Percentiles rank a stretch among this genome's conserved stretches.
These are phyloP conservation scores for Phocoena phocoena DNA, from an alignment of 2,113 vertebrate species.

Conservation along the genomic window DNA sequence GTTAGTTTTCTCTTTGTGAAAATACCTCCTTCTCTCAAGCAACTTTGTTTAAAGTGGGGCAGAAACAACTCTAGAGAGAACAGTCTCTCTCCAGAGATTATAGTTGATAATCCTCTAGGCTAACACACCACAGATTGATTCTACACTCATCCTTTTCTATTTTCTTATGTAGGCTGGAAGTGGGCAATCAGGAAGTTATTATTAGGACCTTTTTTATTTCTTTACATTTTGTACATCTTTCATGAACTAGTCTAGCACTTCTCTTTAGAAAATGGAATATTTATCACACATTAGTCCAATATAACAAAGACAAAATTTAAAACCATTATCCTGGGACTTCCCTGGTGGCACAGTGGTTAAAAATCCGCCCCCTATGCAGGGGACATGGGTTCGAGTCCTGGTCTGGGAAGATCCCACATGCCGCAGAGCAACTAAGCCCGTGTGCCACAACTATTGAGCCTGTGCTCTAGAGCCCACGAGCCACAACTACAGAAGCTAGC, in stretches of 20 bases:
- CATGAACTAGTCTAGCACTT: neutral
- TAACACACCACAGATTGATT: neutral
- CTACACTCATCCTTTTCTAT: neutral
- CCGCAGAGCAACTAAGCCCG: too few species aligned
- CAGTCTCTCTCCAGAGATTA: neutral
- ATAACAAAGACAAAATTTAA: neutral
- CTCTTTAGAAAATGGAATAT: neutral
- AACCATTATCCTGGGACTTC: neutral
- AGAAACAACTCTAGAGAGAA: neutral
- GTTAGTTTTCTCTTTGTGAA: neutral
- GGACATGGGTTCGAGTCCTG: too few species aligned
- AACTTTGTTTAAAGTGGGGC: neutral
- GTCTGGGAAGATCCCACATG: too few species aligned
- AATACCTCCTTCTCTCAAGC: neutral
- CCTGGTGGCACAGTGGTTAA: too few species aligned
- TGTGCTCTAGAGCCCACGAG: too few species aligned
- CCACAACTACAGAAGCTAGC: too few species aligned
- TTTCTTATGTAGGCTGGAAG: neutral
- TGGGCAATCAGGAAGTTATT: neutral
- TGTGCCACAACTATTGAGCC: too few species aligned
- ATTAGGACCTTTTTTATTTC: neutral
- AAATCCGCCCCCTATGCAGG: too few species aligned
- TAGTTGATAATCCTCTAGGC: neutral
- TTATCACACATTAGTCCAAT: neutral
- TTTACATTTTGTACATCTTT: neutral